A percentile compares a stretch with the other conserved stretches of the same genome.
phyloP scores from a whole-genome alignment of 53 echinoderm and acorn worm genomes.

The Actinopyga echinites region DNA sequence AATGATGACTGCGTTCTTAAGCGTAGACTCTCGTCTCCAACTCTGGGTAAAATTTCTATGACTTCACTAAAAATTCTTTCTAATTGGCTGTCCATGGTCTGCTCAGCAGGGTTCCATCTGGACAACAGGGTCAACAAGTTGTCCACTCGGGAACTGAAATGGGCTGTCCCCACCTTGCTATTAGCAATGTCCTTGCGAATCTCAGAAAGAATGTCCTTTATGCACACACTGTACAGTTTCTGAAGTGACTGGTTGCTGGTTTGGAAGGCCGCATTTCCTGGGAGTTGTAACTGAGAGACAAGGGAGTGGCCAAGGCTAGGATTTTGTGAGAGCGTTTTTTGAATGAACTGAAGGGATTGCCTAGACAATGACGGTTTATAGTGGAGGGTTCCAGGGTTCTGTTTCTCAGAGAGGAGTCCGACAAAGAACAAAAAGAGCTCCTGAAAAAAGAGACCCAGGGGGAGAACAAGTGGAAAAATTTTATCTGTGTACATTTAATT shows the following conservation, averaged over 20 bases:
- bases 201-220: slow-evolving; percentile 41
- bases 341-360: slow-evolving; percentile 44
- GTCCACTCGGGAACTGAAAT: slow-evolving; percentile 34
- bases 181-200: slow-evolving; percentile 37
- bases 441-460: slow-evolving; percentile 4
- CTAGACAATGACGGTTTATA: slow-evolving; percentile 42
- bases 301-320: slow-evolving; percentile 71
- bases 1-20: not conserved
- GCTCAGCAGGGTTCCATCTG: slow-evolving; percentile 46
- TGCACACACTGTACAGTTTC: slow-evolving; percentile 65
- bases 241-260: slow-evolving; percentile 70
- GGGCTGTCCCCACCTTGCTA: slow-evolving; percentile 7
- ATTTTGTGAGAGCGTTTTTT: slow-evolving; percentile 53
- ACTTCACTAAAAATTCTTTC: slow-evolving; percentile 64
- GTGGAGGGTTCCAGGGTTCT: slow-evolving; percentile 12
- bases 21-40: not conserved
- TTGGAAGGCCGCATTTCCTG: not conserved
- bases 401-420: slow-evolving; percentile 28
- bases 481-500: no score
- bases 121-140: slow-evolving; percentile 55
- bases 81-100: slow-evolving; percentile 49
- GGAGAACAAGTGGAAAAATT: no score
- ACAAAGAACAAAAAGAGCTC: slow-evolving; percentile 50
- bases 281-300: slow-evolving; percentile 54
- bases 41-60: slow-evolving; percentile 46